phyloP scores from a whole-genome alignment of 2,113 vertebrate species.

The Stigmatopora argus region DNA sequence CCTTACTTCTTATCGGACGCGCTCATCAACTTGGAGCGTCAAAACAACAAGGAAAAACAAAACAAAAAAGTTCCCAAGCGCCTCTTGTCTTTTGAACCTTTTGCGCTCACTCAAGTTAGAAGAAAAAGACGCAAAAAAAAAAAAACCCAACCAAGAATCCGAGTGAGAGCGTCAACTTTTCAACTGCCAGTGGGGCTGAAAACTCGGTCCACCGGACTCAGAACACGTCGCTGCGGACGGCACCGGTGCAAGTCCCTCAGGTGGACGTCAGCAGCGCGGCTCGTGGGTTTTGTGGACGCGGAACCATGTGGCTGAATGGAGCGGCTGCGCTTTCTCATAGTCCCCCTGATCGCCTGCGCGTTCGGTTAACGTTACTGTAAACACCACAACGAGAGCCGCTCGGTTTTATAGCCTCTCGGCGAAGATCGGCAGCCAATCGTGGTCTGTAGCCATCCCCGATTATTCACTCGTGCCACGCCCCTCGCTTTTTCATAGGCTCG shows the following conservation, averaged over 20 bases:
- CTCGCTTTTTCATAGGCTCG: slow-evolving; percentile 72
- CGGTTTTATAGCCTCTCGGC: slow-evolving; percentile 80
- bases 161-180: slow-evolving; percentile 34
- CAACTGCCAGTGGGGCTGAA: slow-evolving; percentile 75
- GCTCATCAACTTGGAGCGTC: neutral
- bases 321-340: slow-evolving; percentile 75
- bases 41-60: slow-evolving; percentile 3
- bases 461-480: slow-evolving; percentile 73
- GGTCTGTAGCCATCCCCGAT: slow-evolving; percentile 82
- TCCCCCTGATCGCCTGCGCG: slow-evolving; percentile 69
- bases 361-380: slow-evolving; percentile 80
- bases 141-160: slow-evolving; percentile 10
- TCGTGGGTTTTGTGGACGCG: slow-evolving; percentile 57
- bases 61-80: slow-evolving; percentile 60
- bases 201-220: slow-evolving; percentile 52
- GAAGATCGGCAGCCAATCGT: slow-evolving; percentile 72
- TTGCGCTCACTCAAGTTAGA: slow-evolving; percentile 22
- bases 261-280: slow-evolving; percentile 66
- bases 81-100: slow-evolving; percentile 18
- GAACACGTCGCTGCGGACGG: slow-evolving; percentile 37
- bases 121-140: neutral
- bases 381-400: slow-evolving; percentile 73
- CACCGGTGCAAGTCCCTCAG: slow-evolving; percentile 52
- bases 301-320: slow-evolving; percentile 74
- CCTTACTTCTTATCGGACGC: slow-evolving; percentile 8